These are phyloP conservation scores for Arge pagana DNA, from an alignment of 2,888 invertebrate species.

Conservation along the genomic window DNA sequence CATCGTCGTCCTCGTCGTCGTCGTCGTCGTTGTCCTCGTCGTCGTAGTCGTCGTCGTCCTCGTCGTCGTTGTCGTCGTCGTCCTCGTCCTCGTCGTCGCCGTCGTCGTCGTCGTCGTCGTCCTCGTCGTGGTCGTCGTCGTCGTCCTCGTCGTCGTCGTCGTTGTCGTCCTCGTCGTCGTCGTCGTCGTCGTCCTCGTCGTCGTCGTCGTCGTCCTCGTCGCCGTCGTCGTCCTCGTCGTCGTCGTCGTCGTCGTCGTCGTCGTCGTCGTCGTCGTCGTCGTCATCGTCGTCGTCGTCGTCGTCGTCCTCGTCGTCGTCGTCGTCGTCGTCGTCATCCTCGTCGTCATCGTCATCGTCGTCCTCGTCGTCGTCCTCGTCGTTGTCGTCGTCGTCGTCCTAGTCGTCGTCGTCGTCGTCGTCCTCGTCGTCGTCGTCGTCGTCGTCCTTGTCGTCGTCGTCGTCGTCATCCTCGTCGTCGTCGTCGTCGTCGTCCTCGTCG, in stretches of 20 bases:
- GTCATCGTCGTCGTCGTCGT: neutral
- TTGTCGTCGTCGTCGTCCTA: too few species aligned
- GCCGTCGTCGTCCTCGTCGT: neutral
- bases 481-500: too few species aligned
- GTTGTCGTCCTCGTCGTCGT: neutral
- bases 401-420: neutral
- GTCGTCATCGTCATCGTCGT: neutral
- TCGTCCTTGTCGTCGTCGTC: too few species aligned
- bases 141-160: neutral
- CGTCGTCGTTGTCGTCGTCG: neutral
- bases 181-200: neutral
- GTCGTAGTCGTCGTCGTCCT: too few species aligned
- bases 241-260: neutral
- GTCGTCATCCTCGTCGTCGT: too few species aligned
- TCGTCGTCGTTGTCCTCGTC: neutral
- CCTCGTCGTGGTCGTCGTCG: neutral
- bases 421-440: neutral
- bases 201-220: neutral
- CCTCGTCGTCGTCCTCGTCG: neutral
- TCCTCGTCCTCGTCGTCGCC: neutral
- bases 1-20: neutral
- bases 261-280: neutral
- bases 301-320: neutral
- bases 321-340: too few species aligned
- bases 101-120: neutral